Conservation (phyloP, 2,797 vertebrate species). For the Coracias cyanogaster region DNA sequence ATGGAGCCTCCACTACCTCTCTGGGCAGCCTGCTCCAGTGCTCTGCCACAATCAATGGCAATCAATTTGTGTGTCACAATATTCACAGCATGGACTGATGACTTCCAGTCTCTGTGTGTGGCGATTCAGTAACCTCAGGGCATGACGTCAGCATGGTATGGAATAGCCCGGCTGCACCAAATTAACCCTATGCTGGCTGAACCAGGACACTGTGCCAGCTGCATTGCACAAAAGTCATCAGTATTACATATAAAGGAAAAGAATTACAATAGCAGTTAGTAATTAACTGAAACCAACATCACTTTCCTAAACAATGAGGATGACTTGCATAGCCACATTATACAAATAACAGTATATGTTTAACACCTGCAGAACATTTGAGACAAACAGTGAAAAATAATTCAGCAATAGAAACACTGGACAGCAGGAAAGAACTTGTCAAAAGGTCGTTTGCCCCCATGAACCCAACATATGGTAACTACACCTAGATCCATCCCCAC, state of each 20-base stretch:
- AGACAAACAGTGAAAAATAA: background rate
- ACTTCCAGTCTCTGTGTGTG: background rate
- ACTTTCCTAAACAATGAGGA: background rate
- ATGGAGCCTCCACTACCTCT: no score
- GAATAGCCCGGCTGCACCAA: no score
- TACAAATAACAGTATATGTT: background rate
- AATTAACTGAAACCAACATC: background rate
- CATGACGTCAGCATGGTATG: no score
- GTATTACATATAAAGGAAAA: background rate
- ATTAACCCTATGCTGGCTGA: no score
- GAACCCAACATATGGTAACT: background rate
- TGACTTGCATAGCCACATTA: background rate
- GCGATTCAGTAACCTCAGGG: no score
- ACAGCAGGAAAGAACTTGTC: background rate
- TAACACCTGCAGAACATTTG: background rate
- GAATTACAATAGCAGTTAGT: background rate
- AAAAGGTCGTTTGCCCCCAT: background rate
- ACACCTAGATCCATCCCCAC: background rate
- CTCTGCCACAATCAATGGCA: no score
- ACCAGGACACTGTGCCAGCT: background rate
- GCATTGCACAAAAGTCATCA: background rate
- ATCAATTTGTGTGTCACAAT: background rate
- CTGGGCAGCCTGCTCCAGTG: no score
- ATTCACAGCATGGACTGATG: slow-evolving; percentile 15
- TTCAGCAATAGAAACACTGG: background rate